Percentiles rank a stretch among this genome's conserved stretches.
phyloP scores from a whole-genome alignment of 2,797 vertebrate species.

The Amphiprion clarkii region DNA sequence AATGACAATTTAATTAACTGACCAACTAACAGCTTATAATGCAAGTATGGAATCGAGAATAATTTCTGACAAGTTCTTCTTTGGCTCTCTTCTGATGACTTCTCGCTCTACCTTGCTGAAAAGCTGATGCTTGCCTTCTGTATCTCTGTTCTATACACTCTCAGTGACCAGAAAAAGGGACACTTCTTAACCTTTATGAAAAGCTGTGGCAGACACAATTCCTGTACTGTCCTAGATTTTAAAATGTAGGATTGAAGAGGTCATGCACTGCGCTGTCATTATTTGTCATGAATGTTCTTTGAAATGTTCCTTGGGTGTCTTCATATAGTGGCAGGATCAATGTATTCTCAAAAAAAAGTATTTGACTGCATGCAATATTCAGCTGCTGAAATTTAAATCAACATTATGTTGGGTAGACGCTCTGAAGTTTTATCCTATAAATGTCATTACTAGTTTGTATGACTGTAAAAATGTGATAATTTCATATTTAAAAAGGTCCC shows the following conservation, averaged over 20 bases:
- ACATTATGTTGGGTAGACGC: too few species aligned
- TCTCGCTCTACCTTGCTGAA: background rate
- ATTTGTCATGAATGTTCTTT: too few species aligned
- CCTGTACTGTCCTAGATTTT: too few species aligned
- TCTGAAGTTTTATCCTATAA: too few species aligned
- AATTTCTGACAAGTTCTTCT: background rate
- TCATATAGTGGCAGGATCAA: background rate
- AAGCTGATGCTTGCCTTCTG: constrained; percentile 30
- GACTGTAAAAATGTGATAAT: too few species aligned
- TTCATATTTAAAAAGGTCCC: too few species aligned
- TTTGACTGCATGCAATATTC: background rate
- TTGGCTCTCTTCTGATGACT: background rate
- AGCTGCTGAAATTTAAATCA: background rate
- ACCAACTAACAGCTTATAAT: constrained; percentile 1
- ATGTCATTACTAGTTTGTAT: too few species aligned
- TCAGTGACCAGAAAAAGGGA: constrained; percentile 30
- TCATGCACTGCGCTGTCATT: too few species aligned
- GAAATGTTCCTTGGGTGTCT: too few species aligned
- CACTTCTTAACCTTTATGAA: background rate
- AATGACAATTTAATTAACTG: background rate
- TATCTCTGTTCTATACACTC: constrained; percentile 9
- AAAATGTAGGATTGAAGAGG: too few species aligned
- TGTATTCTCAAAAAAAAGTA: background rate
- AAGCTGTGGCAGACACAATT: too few species aligned
- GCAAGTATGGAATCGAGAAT: background rate